Percentiles rank a stretch among this genome's conserved stretches.
phyloP scores from a whole-genome alignment of 2,113 vertebrate genomes.

The Stomatorhinus ivindoensis region DNA sequence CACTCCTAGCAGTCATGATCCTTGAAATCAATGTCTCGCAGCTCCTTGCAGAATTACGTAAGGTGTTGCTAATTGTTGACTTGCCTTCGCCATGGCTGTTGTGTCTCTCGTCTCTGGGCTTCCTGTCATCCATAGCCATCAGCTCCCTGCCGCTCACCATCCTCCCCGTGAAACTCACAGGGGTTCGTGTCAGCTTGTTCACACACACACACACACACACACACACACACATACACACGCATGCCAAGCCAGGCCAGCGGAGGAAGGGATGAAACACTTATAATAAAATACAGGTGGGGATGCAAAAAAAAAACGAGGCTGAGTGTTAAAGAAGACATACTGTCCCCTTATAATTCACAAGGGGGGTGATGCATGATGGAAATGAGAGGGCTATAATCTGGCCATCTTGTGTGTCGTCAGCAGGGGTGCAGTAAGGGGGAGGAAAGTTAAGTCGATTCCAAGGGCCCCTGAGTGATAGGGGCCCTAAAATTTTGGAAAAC shows the following conservation, averaged over 20 bases:
- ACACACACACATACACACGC: neutral
- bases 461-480: no score
- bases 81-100: constrained; percentile 47
- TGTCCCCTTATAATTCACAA: constrained; percentile 29
- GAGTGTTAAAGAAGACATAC: neutral
- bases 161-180: constrained; percentile 57
- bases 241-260: constrained; percentile 28
- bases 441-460: no score
- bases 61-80: constrained; percentile 62
- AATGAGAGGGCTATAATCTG: constrained; percentile 55
- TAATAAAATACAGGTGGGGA: constrained; percentile 24
- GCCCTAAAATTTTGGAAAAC: no score
- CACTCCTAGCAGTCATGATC: constrained; percentile 41
- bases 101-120: constrained; percentile 38
- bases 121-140: neutral
- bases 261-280: constrained; percentile 28
- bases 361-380: constrained; percentile 34
- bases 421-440: no score
- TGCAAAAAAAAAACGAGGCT: constrained; percentile 8
- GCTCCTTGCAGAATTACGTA: constrained; percentile 47
- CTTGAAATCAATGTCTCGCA: constrained; percentile 48
- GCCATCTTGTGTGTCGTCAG: constrained; percentile 34
- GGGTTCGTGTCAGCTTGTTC: constrained; percentile 57
- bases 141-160: constrained; percentile 40
- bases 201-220: constrained; percentile 31